Base-by-base conservation (phyloP, 2,113 vertebrate genomes). In the Phainopepla nitens region DNA sequence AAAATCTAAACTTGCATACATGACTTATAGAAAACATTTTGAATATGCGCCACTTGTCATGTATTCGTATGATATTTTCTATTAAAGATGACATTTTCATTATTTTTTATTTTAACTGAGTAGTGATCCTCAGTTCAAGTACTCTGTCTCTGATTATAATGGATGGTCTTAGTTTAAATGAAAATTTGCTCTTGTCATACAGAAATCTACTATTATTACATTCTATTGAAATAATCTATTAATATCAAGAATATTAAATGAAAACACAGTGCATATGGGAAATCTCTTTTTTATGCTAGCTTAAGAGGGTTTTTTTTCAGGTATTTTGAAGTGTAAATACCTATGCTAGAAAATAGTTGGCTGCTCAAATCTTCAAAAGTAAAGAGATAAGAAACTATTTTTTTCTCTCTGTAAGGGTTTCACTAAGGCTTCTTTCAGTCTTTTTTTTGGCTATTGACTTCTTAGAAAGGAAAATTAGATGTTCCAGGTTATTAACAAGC, bases 81-180 rank as follows among this genome's bases (percentile, higher is more conserved):
- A 91, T 94, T 94, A 96, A 87, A 93, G 90, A 92, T 97, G 97
- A 72, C 77, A 96, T 45, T 94, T 97, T 80, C 76, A 89, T 96
- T 96, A 96, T 97, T 97, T 97, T 98, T 97, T 96, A 96, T 97
- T 98, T 96, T 97, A 97, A 97, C 90, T 96, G 95, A 97, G 86
- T 96, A 81, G 91, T 91, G 83, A 97, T 97, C 86, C 97, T 97
- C 94, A 96, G 57, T 97, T 96, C 91, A 97, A 98, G 96, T 77
- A 88, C 69, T 27, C 73, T 93, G 42, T 94, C 96, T 97, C 76
- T 97, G 94, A 98, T 97, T 92, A 96, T 97, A 97, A 98, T 96
- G 88, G 89, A 97, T 98, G 90, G 83, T 96, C 89, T 96, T 96
- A 81, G 72, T 97, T 97, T 90, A 97, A 94, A 92, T 94, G 87